Conservation (phyloP, 2,888 invertebrate genomes). For the Nomada ferruginata region DNA sequence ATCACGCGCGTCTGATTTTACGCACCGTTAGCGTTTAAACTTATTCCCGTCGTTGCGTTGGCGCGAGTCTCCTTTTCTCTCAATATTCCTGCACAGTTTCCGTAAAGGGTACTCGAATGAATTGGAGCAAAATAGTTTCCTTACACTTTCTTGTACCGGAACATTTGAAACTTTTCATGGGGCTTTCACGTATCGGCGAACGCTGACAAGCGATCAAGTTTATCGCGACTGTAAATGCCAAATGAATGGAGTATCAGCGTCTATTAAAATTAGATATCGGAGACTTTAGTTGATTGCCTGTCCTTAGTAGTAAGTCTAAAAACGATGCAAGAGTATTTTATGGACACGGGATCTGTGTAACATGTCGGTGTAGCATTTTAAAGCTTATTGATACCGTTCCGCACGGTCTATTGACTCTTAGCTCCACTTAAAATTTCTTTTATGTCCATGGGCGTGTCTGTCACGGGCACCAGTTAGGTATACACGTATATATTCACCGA, state of each 20-base stretch:
- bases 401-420: conserved; percentile 31
- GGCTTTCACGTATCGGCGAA: too few species aligned
- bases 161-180: too few species aligned
- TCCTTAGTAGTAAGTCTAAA: conserved; percentile 10
- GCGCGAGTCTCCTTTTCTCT: neutral
- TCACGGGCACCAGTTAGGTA: conserved; percentile 2
- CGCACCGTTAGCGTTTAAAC: neutral
- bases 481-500: neutral
- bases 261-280: neutral
- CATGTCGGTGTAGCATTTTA: conserved; percentile 25
- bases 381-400: conserved; percentile 33
- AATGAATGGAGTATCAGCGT: neutral
- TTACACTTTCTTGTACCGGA: too few species aligned
- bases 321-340: conserved; percentile 39
- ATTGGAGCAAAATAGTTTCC: neutral
- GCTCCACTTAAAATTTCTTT: conserved; percentile 27
- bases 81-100: neutral
- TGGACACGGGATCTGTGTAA: conserved; percentile 6
- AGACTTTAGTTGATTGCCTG: conserved; percentile 14
- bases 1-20: conserved; percentile 10
- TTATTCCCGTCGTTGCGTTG: neutral
- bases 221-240: conserved; percentile 14
- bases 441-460: conserved; percentile 2
- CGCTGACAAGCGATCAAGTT: too few species aligned
- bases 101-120: neutral